Percentiles rank a stretch among this genome's conserved stretches.
Evolutionary conservation across 2,888 invertebrate species (phyloP).

Genomic region (Sminthurinus aureus): DNA sequence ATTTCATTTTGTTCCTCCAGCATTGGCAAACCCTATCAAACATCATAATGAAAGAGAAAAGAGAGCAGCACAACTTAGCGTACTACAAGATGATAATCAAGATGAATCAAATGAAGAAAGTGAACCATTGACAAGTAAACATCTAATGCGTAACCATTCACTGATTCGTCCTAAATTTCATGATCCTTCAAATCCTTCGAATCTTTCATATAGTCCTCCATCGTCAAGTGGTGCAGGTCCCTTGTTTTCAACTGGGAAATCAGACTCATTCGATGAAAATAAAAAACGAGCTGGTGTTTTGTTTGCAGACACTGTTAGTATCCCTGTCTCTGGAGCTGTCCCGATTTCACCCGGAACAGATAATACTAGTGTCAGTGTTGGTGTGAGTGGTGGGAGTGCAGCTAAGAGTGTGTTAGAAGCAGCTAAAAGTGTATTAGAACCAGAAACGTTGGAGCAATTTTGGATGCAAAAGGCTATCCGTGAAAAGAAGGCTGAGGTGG

Average conservation of each 20-base stretch:
- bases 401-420: slow-evolving; percentile 52
- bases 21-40: slow-evolving; percentile 95
- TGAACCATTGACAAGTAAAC: slow-evolving; percentile 45
- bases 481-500: slow-evolving; percentile 83
- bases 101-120: slow-evolving; percentile 55
- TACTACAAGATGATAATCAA: slow-evolving; percentile 77
- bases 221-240: background rate
- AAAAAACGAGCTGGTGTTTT: background rate
- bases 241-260: slow-evolving; percentile 17
- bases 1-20: slow-evolving; percentile 62
- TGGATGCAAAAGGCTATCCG: slow-evolving; percentile 82
- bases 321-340: slow-evolving; percentile 1
- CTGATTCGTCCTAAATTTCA: slow-evolving; percentile 18
- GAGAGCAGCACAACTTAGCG: slow-evolving; percentile 86
- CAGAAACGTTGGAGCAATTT: slow-evolving; percentile 81
- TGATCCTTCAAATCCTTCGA: slow-evolving; percentile 23
- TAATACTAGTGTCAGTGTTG: slow-evolving; percentile 53
- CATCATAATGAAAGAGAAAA: slow-evolving; percentile 94
- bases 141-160: slow-evolving; percentile 40
- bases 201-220: slow-evolving; percentile 35
- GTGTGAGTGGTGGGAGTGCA: slow-evolving; percentile 59
- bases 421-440: slow-evolving; percentile 68
- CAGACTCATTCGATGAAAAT: slow-evolving; percentile 42
- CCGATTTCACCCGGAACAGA: background rate
- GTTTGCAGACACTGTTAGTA: background rate